phyloP scores from a whole-genome alignment of 2,797 vertebrate species.

The Hybognathus amarus region DNA sequence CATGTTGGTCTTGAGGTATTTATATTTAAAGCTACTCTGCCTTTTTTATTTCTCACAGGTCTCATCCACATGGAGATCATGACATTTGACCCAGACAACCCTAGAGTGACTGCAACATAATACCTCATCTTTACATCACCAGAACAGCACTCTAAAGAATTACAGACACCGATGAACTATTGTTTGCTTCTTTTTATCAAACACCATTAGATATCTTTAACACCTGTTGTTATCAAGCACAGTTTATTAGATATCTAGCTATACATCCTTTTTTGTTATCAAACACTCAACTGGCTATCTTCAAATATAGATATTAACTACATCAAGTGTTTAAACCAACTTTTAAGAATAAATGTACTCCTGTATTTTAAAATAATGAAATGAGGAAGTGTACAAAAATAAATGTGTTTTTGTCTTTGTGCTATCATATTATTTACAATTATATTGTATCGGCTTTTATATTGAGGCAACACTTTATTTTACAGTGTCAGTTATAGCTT shows the following conservation, averaged over 20 bases:
- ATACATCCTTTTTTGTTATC: neutral
- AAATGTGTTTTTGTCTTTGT: neutral
- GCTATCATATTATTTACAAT: neutral
- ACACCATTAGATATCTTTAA: neutral
- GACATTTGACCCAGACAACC: slow-evolving; percentile 82
- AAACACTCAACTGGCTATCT: neutral
- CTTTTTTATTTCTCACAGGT: slow-evolving; percentile 64
- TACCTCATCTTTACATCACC: neutral
- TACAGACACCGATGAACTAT: neutral
- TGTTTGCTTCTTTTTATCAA: neutral
- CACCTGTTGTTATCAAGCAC: neutral
- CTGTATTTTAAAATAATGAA: slow-evolving; percentile 6
- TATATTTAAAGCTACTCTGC: neutral
- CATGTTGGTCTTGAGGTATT: neutral
- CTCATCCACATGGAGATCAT: slow-evolving; percentile 87
- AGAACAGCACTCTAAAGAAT: slow-evolving; percentile 19
- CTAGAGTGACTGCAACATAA: slow-evolving; percentile 74
- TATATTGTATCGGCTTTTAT: neutral
- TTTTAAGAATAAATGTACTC: neutral
- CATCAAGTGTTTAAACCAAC: neutral
- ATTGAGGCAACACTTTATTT: no score
- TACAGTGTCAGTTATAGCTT: no score
- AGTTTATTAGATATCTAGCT: neutral
- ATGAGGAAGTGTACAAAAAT: neutral
- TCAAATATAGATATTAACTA: neutral